A percentile compares a stretch with the other conserved stretches of the same genome.
Conservation (phyloP, 2,113 vertebrate species). For the Pitta sordida region DNA sequence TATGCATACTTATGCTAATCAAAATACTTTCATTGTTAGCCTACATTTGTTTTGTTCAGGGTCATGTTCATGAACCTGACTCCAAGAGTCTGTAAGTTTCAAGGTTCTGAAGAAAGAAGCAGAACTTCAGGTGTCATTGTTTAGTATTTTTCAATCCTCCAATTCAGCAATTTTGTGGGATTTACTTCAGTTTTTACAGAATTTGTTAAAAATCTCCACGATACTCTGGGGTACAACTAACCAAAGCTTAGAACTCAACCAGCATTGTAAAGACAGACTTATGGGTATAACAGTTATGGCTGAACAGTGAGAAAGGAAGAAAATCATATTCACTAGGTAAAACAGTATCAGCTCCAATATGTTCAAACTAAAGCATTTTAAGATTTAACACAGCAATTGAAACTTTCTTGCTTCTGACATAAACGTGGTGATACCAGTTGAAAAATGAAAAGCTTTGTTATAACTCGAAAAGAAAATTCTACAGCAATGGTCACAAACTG, state of each 20-base stretch:
- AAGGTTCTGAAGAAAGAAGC: background rate
- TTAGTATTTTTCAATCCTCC: background rate
- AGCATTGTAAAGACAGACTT: background rate
- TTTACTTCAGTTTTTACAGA: background rate
- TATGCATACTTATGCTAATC: background rate
- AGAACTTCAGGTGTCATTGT: background rate
- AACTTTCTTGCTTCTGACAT: background rate
- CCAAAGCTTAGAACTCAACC: background rate
- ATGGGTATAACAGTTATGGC: background rate
- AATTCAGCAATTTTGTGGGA: background rate
- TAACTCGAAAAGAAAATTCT: background rate
- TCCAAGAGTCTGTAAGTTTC: background rate
- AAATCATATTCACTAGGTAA: background rate
- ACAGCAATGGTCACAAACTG: background rate
- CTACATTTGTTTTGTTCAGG: background rate
- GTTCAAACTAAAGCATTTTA: background rate
- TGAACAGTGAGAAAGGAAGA: background rate
- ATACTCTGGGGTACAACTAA: background rate
- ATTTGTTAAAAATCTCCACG: background rate
- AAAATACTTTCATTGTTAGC: background rate
- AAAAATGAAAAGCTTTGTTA: background rate
- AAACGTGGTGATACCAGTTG: background rate
- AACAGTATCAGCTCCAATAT: background rate
- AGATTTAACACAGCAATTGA: background rate
- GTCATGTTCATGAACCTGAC: background rate